A percentile compares a stretch with the other conserved stretches of the same genome.
Evolutionary conservation across 2,888 invertebrate species (phyloP).

Genomic region (Corbicula japonica): DNA sequence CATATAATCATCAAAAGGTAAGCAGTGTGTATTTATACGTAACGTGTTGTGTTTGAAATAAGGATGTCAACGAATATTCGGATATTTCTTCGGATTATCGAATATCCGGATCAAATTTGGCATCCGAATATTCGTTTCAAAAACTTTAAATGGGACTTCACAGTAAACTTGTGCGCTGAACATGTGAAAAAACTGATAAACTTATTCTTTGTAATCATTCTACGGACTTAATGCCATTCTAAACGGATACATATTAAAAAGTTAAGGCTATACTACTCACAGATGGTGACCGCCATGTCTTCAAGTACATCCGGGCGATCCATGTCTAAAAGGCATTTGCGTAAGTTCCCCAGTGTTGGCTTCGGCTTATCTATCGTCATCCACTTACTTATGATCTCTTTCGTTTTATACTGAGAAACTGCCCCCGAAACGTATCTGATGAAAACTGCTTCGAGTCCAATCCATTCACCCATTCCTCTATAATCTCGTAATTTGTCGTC

Average conservation of each 20-base stretch:
- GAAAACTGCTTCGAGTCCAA: constrained; percentile 36
- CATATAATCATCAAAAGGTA: no score
- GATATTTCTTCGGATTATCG: no score
- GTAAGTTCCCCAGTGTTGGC: constrained; percentile 50
- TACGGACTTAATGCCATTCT: no score
- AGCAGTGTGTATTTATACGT: neutral
- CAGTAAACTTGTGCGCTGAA: no score
- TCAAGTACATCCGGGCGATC: constrained; percentile 46
- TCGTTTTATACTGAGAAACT: constrained; percentile 29
- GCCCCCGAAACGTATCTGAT: constrained; percentile 36
- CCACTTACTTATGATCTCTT: constrained; percentile 56
- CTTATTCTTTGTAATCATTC: no score
- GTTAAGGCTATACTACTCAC: constrained; percentile 19
- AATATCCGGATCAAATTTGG: no score
- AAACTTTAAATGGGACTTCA: no score
- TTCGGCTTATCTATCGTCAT: constrained; percentile 20
- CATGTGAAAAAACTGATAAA: no score
- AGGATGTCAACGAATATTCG: no score
- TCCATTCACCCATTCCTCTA: constrained; percentile 45
- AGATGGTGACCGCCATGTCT: constrained; percentile 44
- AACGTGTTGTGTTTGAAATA: no score
- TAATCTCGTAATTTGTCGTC: constrained; percentile 40
- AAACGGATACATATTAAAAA: no score
- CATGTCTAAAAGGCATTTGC: constrained; percentile 30
- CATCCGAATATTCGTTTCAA: no score